Evolutionary conservation across 1,140 invertebrate genomes (phyloP).

Genomic region (Papilio glaucus): DNA sequence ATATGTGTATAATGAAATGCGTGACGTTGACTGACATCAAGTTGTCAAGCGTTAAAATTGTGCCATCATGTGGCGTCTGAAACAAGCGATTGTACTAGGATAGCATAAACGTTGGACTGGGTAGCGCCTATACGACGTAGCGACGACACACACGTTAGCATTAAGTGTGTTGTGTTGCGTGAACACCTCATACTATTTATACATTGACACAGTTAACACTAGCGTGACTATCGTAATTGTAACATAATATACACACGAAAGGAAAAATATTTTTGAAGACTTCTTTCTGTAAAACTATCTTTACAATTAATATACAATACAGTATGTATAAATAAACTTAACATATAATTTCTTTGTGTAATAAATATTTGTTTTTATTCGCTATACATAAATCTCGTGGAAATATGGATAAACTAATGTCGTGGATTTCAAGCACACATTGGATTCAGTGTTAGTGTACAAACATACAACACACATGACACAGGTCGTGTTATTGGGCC

Average conservation of each 20-base stretch:
- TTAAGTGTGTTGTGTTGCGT: not conserved
- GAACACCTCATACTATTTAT: conserved; percentile 9
- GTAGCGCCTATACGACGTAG: not conserved
- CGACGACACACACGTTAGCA: not conserved
- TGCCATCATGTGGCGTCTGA: conserved; percentile 9
- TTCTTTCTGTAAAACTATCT: too few species aligned
- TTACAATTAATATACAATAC: too few species aligned
- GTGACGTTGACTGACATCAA: not conserved
- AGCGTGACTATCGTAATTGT: conserved; percentile 2
- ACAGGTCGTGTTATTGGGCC: conserved; percentile 49
- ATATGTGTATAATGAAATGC: too few species aligned
- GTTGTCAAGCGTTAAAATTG: not conserved
- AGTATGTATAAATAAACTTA: not conserved
- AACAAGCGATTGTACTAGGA: conserved; percentile 10
- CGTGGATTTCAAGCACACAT: too few species aligned
- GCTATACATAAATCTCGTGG: not conserved
- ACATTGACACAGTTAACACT: not conserved
- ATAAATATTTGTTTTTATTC: not conserved
- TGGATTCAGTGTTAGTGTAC: too few species aligned
- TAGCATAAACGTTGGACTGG: not conserved
- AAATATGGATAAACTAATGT: too few species aligned
- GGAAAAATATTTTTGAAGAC: not conserved
- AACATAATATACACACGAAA: too few species aligned
- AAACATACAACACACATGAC: not conserved
- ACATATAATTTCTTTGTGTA: not conserved